Conservation (phyloP, 37 sponge, comb jelly and placozoan species). For the Beroe ovata region DNA sequence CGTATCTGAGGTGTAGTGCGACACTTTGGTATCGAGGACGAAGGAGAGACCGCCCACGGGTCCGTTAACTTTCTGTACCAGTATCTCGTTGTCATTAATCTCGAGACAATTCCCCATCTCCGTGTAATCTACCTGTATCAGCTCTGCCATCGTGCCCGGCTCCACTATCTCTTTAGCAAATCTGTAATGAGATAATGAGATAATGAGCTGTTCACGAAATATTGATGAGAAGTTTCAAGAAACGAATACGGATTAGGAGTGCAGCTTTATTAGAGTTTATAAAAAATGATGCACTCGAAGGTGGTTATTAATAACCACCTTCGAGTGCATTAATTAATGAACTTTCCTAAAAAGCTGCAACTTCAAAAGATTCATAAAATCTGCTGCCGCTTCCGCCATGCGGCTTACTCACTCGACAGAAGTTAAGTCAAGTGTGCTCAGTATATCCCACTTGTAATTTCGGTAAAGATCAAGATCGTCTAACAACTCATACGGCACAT, state of each 20-base stretch:
- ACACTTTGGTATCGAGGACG: background rate
- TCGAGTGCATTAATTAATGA: no score
- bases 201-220: no score
- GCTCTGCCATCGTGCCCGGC: background rate
- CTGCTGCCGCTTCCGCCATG: no score
- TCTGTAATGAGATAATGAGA: no score
- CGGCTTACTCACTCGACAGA: background rate
- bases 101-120: slow-evolving; percentile 51
- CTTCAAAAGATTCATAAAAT: no score
- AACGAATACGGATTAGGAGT: no score
- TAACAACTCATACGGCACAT: slow-evolving; percentile 1
- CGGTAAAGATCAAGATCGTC: background rate
- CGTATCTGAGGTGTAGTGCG: background rate
- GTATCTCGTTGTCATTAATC: slow-evolving; percentile 10
- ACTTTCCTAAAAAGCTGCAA: no score
- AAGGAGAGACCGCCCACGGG: slow-evolving; percentile 7
- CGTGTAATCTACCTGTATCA: background rate
- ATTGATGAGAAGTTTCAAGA: no score
- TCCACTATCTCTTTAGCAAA: background rate
- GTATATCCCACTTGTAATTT: background rate
- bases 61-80: slow-evolving; percentile 16
- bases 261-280: no score
- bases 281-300: no score
- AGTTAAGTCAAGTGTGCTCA: background rate
- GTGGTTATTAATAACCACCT: no score